Evolutionary conservation across 2,797 vertebrate genomes (phyloP), one percentile per base, ranked within the genome.

Genomic region (Helicolenus hilgendorfi): DNA sequence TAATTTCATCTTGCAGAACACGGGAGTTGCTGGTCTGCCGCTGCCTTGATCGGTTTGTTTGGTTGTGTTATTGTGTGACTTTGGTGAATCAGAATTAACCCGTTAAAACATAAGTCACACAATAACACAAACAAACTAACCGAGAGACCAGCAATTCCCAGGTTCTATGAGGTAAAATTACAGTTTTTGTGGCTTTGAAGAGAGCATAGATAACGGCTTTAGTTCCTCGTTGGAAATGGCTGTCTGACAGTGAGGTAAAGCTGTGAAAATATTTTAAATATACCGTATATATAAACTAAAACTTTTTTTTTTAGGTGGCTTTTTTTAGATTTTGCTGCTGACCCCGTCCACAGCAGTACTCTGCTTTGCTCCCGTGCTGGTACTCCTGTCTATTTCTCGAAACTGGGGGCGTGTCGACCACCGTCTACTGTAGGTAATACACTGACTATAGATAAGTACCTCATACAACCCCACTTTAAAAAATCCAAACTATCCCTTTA

Each of bases 181-280:
- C 15, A 45, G 13, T 14, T 45, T 1, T 45, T 45, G 41, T 45
- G 15, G 15, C 41, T 45, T 45, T 45, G 7, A 45, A 45, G 41
- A 45, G 45, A 20, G 7, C 45, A 0, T 49, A n/a, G 29, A 33
- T 33, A 20, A n/a, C 0, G 5, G 60, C 18, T 29, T 49, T 20
- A 49, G 45, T 49, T 20, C 18, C 45, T 3, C 7, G 7, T 20
- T 1, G 7, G 45, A 0, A 20, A 9, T 9, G 3, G 18, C 0
- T 49, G 58, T 29, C 58, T 33, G 29, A 33, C 60, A 63, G 18
- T 9, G 20, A 63, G 18, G 27, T 63, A 33, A n/a, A 63, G 11
- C 60, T 10, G 22, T 64, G 62, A 22, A 35, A 36, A 22, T 22
- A 20, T 64, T 64, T 33, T 64, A 64, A 64, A 14, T 64, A 36